Evolutionary conservation across 2,113 vertebrate genomes (phyloP), one percentile per base, ranked within the genome.

Genomic region (Proterorhinus semilunaris): DNA sequence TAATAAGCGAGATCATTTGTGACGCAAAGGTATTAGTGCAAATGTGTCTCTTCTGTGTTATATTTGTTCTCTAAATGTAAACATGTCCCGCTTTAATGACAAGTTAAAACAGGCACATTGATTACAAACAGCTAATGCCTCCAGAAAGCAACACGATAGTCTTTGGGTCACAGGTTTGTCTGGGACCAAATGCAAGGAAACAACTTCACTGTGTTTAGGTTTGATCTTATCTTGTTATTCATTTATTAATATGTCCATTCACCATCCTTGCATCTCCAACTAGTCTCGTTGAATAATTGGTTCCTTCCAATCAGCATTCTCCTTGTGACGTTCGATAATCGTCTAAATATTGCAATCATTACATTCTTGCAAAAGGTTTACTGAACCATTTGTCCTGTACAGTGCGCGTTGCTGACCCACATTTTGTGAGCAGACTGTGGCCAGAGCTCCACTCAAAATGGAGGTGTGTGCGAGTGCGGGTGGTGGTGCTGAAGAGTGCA

Each of bases 381-480:
- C 21, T 21, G 2, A 21, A 21, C 21, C 21, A 21, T 21, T 44
- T 62, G 43, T 50, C 13, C 48, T 10, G 6, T 36, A 36, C 47
- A 49, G 58, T 51, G 45, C 77, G 10, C 43, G 54, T 49, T 71
- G 58, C 6, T 81, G 76, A 87, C 71, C 77, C 75, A 79, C 82
- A 85, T 88, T 83, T 79, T 85, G 78, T 82, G 72, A 67, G 76
- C 72, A 52, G 65, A 21, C 6, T 8, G 62, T 78, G 66, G 70
- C 75, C 73, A 64, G 61, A 74, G 58, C 15, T 47, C 63, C 65
- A 67, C 63, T 79, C 84, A 84, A 89, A 90, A 87, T 88, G 84
- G 87, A 88, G 80, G 84, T 53, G 17, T 69, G 58, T 69, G 62
- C 1, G 55, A 58, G 36, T 51, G 49, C 9, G 11, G 49, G 49